Evolutionary conservation across 2,797 vertebrate genomes (phyloP), one percentile per base, ranked within the genome.

Genomic region (Novumbra hubbsi): DNA sequence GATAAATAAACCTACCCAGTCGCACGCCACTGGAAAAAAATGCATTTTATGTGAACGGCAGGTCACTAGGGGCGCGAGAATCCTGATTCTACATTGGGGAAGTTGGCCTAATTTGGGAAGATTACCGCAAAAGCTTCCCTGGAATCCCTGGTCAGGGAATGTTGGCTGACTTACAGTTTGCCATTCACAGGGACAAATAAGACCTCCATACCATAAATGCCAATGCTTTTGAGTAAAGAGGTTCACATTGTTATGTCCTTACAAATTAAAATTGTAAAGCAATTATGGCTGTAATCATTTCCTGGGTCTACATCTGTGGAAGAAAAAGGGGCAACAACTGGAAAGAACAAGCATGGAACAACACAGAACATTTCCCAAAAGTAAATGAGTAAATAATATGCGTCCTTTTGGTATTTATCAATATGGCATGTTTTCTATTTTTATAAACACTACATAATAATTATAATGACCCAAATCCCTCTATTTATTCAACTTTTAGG

Each of bases 61-160:
- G 92, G 92, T 93, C 91, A 87, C 57, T 76, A 80, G 88, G 93
- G 90, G 88, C 91, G 68, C 90, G 90, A 93, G 93, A 94, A 93
- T 91, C 88, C 85, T 69, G 81, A 84, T 88, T 90, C 89, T 92
- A 89, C 86, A 85, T 89, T 79, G 78, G 93, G 92, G 91, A 95
- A 94, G 91, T 85, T 95, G 93, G 91, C 95, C 97, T 97, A 97
- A 98, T 98, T 97, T 96, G 96, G 96, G 92, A 96, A 96, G 93
- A 93, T 93, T 93, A 94, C 92, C 93, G 94, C 89, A 90, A 88
- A 86, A 88, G 90, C 94, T 96, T 96, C 89, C 92, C 90, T 94
- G 88, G 91, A 93, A 95, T 97, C 93, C 94, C 87, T 89, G 75
- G 70, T 88, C 88, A 75, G 81, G 81, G 88, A 91, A 92, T 87